Conservation (phyloP, 2,113 vertebrate species). For the Artemisiospiza belli region DNA sequence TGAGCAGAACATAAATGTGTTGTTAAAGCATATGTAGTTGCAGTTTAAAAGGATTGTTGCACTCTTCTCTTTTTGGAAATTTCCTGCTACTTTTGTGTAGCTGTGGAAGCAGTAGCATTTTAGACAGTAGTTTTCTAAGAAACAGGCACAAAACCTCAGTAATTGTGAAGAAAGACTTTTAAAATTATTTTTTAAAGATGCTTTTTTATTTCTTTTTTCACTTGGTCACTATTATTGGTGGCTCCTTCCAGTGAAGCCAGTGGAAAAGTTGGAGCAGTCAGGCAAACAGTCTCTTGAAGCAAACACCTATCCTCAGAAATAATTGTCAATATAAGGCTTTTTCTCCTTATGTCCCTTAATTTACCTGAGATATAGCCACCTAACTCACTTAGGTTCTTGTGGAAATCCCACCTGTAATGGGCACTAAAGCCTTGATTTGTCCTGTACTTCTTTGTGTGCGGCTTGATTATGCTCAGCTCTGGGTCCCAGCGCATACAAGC, state of each 20-base stretch:
- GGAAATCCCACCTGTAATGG: not conserved
- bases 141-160: not conserved
- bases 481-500: accelerated
- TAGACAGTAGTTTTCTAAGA: not conserved
- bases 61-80: not conserved
- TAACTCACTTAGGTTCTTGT: not conserved
- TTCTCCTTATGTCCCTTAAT: not conserved
- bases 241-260: not conserved
- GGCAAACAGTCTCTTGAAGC: accelerated
- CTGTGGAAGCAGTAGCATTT: not conserved
- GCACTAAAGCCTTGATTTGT: not conserved
- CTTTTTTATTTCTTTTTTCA: not conserved
- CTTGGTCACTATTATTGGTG: not conserved
- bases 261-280: not conserved
- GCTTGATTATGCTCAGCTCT: not conserved
- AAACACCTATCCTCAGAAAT: not conserved
- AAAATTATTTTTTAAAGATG: not conserved
- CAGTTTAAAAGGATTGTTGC: not conserved
- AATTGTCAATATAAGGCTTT: not conserved
- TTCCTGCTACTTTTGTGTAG: not conserved
- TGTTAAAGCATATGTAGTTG: not conserved
- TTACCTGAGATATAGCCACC: not conserved
- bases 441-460: not conserved
- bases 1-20: not conserved
- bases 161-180: not conserved